These are phyloP conservation scores for Listronotus oregonensis DNA, from an alignment of 1,140 invertebrate genomes.

Conservation along the genomic window DNA sequence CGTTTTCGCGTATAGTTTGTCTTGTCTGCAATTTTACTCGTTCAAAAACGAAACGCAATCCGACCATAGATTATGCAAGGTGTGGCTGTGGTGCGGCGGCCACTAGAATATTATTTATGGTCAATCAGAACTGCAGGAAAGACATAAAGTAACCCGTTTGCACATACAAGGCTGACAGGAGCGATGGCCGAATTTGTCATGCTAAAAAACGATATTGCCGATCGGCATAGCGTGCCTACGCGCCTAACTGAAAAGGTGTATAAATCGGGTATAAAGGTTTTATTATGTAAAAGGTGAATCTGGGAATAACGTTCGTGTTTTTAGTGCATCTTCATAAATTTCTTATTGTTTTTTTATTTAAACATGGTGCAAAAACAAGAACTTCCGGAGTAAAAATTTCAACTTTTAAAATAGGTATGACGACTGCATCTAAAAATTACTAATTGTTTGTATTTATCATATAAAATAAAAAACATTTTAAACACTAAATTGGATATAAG, in stretches of 20 bases:
- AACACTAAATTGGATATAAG: no score
- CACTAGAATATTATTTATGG: slow-evolving; percentile 24
- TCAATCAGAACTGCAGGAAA: slow-evolving; percentile 25
- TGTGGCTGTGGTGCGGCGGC: slow-evolving; percentile 13
- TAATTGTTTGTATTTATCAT: no score
- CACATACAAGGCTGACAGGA: slow-evolving; percentile 24
- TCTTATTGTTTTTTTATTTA: no score
- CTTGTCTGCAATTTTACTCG: no score
- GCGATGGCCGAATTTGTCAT: slow-evolving; percentile 35
- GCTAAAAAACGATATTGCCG: slow-evolving; percentile 31
- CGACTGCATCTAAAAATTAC: no score
- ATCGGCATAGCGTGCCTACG: slow-evolving; percentile 15
- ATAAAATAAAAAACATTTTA: no score
- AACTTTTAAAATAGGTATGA: no score
- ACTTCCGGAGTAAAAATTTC: no score
- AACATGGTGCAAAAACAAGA: no score
- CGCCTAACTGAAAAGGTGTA: slow-evolving; percentile 3
- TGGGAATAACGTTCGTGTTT: no score
- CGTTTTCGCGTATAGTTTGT: no score
- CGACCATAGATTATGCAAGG: slow-evolving; percentile 25
- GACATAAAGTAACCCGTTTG: slow-evolving; percentile 32
- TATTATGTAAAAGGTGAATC: background rate
- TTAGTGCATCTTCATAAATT: no score
- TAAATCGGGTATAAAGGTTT: slow-evolving; percentile 21
- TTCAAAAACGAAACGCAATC: slow-evolving; percentile 18